A percentile compares a stretch with the other conserved stretches of the same genome.
These are phyloP conservation scores for Helicolenus hilgendorfi DNA, from an alignment of 2,797 vertebrate species.

Conservation along the genomic window DNA sequence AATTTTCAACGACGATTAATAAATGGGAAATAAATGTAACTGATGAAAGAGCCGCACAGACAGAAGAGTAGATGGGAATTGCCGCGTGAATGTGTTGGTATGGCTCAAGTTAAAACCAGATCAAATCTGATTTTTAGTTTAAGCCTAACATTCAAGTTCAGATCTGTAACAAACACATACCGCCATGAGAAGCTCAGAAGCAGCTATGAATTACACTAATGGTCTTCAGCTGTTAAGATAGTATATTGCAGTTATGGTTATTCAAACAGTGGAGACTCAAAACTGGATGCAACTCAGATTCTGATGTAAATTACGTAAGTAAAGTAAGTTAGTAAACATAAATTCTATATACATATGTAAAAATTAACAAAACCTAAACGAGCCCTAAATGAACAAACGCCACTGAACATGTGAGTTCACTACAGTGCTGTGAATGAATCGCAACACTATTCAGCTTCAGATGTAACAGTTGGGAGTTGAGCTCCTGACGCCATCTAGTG, in stretches of 20 bases:
- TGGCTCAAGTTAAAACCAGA: conserved; percentile 22
- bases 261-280: conserved; percentile 19
- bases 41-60: not conserved
- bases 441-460: conserved; percentile 36
- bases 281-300: conserved; percentile 38
- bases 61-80: not conserved
- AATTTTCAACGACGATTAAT: not conserved
- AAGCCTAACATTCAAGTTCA: conserved; percentile 53
- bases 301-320: conserved; percentile 47
- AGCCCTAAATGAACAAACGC: conserved; percentile 45
- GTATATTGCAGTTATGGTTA: conserved; percentile 36
- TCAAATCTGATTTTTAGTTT: conserved; percentile 27
- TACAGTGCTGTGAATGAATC: conserved; percentile 12
- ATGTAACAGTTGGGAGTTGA: conserved; percentile 46
- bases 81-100: not conserved
- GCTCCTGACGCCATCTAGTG: conserved; percentile 60
- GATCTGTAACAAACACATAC: conserved; percentile 36
- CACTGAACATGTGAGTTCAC: conserved; percentile 43
- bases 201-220: conserved; percentile 21
- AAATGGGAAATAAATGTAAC: conserved; percentile 3
- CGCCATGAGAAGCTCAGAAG: conserved; percentile 7
- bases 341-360: conserved; percentile 72
- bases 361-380: conserved; percentile 46
- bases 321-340: conserved; percentile 68
- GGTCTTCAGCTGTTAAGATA: conserved; percentile 36